Conservation (phyloP, 1,140 invertebrate genomes). For the Acromyrmex heyeri region DNA sequence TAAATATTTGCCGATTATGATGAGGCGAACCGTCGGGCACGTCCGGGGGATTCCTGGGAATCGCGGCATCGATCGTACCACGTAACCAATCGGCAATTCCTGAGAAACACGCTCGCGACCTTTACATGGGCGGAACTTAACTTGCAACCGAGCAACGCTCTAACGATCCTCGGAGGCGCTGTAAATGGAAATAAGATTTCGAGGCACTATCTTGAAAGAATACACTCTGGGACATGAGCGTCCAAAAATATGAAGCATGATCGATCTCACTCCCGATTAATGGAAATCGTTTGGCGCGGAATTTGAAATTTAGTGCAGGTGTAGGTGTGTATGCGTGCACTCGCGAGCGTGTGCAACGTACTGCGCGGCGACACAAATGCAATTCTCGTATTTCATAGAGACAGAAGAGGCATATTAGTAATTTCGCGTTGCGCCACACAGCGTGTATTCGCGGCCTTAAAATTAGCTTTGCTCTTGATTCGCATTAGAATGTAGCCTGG, state of each 20-base stretch:
- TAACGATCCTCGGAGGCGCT: slow-evolving; percentile 33
- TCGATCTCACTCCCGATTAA: not conserved
- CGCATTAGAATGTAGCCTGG: slow-evolving; percentile 57
- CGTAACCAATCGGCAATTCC: slow-evolving; percentile 64
- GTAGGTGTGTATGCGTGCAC: too few relatives aligned
- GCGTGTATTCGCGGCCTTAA: slow-evolving; percentile 56
- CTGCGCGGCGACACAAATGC: slow-evolving; percentile 21
- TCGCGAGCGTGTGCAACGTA: not conserved
- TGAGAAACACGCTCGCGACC: slow-evolving; percentile 56
- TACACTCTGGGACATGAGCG: not conserved
- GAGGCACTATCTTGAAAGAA: not conserved
- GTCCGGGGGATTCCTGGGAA: slow-evolving; percentile 55
- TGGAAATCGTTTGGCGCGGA: not conserved
- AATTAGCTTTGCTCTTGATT: slow-evolving; percentile 63
- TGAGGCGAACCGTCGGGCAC: slow-evolving; percentile 11
- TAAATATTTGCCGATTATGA: slow-evolving; percentile 70
- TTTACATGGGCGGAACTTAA: slow-evolving; percentile 42
- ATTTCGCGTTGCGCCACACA: slow-evolving; percentile 55
- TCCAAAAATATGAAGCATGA: not conserved
- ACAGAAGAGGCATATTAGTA: slow-evolving; percentile 55
- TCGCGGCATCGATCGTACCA: slow-evolving; percentile 61
- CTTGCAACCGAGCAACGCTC: slow-evolving; percentile 13
- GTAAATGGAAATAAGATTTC: slow-evolving; percentile 42
- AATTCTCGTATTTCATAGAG: slow-evolving; percentile 50
- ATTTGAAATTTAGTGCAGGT: not conserved